Percentiles rank a stretch among this genome's conserved stretches.
Evolutionary conservation across 2,888 invertebrate species (phyloP).

Genomic region (Drosophila prolongata): DNA sequence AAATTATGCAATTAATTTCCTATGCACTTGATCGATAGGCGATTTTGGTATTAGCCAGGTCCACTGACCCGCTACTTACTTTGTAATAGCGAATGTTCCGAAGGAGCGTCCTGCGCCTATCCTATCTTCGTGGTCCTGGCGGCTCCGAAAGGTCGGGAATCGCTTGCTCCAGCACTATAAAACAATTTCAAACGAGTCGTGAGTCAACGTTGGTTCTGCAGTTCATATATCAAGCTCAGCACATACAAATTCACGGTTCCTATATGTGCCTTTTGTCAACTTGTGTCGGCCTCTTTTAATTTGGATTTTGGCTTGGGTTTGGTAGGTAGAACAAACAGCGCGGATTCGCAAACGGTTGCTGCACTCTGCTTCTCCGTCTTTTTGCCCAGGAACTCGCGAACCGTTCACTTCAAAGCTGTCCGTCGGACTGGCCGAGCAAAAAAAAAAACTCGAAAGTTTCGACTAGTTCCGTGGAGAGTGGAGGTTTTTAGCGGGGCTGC

Average conservation of each 20-base stretch:
- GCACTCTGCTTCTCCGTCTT: slow-evolving; percentile 45
- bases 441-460: slow-evolving; percentile 67
- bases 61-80: slow-evolving; percentile 37
- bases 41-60: slow-evolving; percentile 1
- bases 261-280: slow-evolving; percentile 15
- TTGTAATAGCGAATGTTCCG: slow-evolving; percentile 5
- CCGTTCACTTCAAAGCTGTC: slow-evolving; percentile 80
- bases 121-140: slow-evolving; percentile 21
- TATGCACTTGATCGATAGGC: slow-evolving; percentile 38
- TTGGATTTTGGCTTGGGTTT: slow-evolving; percentile 7
- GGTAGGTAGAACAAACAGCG: slow-evolving; percentile 68
- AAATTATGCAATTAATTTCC: slow-evolving; percentile 47
- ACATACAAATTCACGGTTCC: slow-evolving; percentile 19
- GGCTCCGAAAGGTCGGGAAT: not conserved
- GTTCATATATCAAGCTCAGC: not conserved
- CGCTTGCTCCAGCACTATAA: slow-evolving; percentile 20
- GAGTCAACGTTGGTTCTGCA: slow-evolving; percentile 16
- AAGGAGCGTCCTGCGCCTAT: slow-evolving; percentile 27
- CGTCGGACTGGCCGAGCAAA: slow-evolving; percentile 75
- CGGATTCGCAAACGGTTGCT: slow-evolving; percentile 59
- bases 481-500: slow-evolving; percentile 11
- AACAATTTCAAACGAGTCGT: slow-evolving; percentile 17
- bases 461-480: slow-evolving; percentile 41
- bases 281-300: slow-evolving; percentile 11
- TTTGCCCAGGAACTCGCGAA: slow-evolving; percentile 55